These are phyloP conservation scores for Polypterus senegalus DNA, from an alignment of 2,113 vertebrate genomes.

Conservation along the genomic window DNA sequence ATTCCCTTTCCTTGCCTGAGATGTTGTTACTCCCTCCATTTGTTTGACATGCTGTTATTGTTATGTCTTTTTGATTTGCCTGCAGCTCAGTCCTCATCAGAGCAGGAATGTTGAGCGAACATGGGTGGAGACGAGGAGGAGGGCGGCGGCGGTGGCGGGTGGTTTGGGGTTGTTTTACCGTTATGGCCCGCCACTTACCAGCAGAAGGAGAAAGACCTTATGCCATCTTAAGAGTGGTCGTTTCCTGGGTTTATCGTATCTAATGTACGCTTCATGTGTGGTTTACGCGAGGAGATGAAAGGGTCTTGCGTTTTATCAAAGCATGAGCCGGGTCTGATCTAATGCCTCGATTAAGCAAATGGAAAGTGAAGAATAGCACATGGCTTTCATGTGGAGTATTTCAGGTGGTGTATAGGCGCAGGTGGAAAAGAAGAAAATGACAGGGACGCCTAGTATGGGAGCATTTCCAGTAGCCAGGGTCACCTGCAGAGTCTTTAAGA, in stretches of 20 bases:
- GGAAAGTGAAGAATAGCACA: too few relatives aligned
- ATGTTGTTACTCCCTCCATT: conserved; percentile 23
- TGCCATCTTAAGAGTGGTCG: neutral
- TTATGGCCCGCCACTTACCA: too few relatives aligned
- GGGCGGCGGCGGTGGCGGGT: conserved; percentile 2
- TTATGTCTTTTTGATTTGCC: conserved; percentile 30
- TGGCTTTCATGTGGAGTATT: too few relatives aligned
- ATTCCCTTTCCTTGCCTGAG: too few relatives aligned
- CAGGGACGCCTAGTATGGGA: too few relatives aligned
- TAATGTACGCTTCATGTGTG: neutral
- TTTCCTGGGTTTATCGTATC: conserved; percentile 5
- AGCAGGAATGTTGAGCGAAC: neutral
- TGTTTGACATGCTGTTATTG: conserved; percentile 31
- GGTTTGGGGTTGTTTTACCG: neutral
- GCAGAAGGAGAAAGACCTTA: neutral
- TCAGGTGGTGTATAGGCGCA: too few relatives aligned
- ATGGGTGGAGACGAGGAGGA: conserved; percentile 12
- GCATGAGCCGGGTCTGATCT: too few relatives aligned
- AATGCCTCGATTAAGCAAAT: too few relatives aligned
- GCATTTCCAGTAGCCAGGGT: too few relatives aligned
- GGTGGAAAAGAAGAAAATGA: too few relatives aligned
- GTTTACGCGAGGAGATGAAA: neutral
- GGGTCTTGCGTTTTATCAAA: neutral
- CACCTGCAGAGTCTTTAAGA: too few relatives aligned
- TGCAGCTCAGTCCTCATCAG: conserved; percentile 4